Base-by-base conservation (phyloP, 2,797 vertebrate species). In the Selene dorsalis region DNA sequence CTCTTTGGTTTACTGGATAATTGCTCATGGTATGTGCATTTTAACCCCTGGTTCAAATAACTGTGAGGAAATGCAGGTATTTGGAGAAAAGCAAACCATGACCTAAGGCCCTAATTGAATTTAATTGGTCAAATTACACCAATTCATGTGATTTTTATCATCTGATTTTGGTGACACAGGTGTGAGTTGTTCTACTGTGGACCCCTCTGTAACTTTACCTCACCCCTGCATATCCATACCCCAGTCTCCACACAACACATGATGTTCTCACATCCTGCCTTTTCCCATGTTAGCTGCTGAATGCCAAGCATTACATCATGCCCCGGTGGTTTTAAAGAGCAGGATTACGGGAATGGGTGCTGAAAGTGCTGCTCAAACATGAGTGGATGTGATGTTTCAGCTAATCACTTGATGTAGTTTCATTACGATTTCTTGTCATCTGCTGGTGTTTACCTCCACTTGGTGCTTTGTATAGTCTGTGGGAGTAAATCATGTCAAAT, bases 1-100 rank as follows among this genome's bases (percentile, higher is more conserved):
- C 89, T 98, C 97, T 45, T 89, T 98, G 82, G 93, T 95, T 61
- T 99, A 98, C 79, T 99, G 96, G 96, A 96, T 96, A 91, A 97
- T 99, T 8, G 98, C 98, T 83, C 98, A 98, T 75, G 98, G 98
- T 99, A 94, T 35, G 91, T 82, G 59, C 57, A 60, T 18, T 35
- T 55, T 26, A 47, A 56, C 43, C 14, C 32, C 43, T 59, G 3
- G 1, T 7, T 61, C 3, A 3, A 39, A 48, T 18, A 41, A 20
- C 45, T 61, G 4, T 50, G 16, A 32, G 41, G n/a, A 30, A 43
- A 20, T 64, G 13, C 4, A 57, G 35, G n/a, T n/a, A 18, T 48
- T 35, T 30, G 0, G 58, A 66, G 14, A 2, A 43, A 59, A 58
- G 1, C 14, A 70, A 26, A 4, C 6, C 52, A 28, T 10, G 6